These are phyloP conservation scores for Chymomyza costata DNA, from an alignment of 1,140 invertebrate species.

Conservation along the genomic window DNA sequence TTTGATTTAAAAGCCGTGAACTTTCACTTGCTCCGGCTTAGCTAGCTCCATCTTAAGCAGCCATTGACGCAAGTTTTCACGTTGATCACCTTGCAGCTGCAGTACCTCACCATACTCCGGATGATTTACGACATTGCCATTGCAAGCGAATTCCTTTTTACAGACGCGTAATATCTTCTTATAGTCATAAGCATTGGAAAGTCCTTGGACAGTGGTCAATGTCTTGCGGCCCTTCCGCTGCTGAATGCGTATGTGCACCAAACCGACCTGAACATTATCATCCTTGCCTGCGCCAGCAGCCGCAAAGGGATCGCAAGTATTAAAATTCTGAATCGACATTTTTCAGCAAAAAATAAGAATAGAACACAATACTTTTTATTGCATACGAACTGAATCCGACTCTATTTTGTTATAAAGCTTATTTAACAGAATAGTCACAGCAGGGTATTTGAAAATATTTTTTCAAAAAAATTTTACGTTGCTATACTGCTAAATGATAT, in stretches of 20 bases:
- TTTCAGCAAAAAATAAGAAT: conserved; percentile 77
- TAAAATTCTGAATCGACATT: conserved; percentile 97
- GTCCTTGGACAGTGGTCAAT: conserved; percentile 93
- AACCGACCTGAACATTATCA: conserved; percentile 95
- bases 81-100: conserved; percentile 98
- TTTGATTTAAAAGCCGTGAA: conserved; percentile 92
- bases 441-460: too few relatives aligned
- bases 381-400: background rate
- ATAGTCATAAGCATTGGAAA: conserved; percentile 96
- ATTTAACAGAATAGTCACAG: too few relatives aligned
- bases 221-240: conserved; percentile 99
- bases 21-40: conserved; percentile 93
- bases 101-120: conserved; percentile 99
- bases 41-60: conserved; percentile 92
- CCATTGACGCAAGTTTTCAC: conserved; percentile 94
- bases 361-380: conserved; percentile 34
- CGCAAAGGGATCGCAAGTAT: conserved; percentile 89
- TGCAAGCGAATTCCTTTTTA: conserved; percentile 98
- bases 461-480: too few relatives aligned
- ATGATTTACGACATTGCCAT: conserved; percentile 97
- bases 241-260: conserved; percentile 99
- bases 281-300: conserved; percentile 96
- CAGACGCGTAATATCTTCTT: conserved; percentile 99
- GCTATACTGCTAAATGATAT: too few relatives aligned
- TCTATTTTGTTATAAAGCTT: too few relatives aligned